Percentiles rank a stretch among this genome's conserved stretches.
phyloP scores from a whole-genome alignment of 2,888 invertebrate genomes.

The Macaria notata region DNA sequence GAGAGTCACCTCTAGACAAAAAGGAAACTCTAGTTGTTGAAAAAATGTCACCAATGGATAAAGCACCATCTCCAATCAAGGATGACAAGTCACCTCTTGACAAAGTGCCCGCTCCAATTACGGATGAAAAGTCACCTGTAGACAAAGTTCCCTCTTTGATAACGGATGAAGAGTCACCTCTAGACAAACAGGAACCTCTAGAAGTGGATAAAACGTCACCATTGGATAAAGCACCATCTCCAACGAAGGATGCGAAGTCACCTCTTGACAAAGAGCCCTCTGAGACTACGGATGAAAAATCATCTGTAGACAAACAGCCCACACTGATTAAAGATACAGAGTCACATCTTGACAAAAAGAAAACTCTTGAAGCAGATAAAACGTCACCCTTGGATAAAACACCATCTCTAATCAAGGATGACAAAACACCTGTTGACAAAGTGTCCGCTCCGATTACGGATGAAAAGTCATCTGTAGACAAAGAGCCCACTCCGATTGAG shows the following conservation, averaged over 20 bases:
- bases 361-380: background rate
- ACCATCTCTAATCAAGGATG: background rate
- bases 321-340: background rate
- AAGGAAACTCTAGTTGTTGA: background rate
- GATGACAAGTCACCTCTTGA: background rate
- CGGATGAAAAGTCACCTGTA: background rate
- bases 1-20: background rate
- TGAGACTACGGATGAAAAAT: background rate
- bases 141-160: slow-evolving; percentile 15
- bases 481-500: background rate
- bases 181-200: slow-evolving; percentile 12
- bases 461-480: background rate
- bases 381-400: background rate
- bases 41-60: background rate
- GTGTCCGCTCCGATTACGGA: background rate
- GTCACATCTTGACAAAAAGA: background rate
- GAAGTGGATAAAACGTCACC: slow-evolving; percentile 23
- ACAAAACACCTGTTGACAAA: background rate
- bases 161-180: slow-evolving; percentile 14
- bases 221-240: slow-evolving; percentile 10
- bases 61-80: background rate
- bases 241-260: background rate
- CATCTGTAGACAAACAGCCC: background rate
- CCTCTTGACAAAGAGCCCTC: background rate
- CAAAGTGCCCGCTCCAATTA: background rate